Base-by-base conservation (phyloP, 2,888 invertebrate genomes). In the Ligdia adustata region DNA sequence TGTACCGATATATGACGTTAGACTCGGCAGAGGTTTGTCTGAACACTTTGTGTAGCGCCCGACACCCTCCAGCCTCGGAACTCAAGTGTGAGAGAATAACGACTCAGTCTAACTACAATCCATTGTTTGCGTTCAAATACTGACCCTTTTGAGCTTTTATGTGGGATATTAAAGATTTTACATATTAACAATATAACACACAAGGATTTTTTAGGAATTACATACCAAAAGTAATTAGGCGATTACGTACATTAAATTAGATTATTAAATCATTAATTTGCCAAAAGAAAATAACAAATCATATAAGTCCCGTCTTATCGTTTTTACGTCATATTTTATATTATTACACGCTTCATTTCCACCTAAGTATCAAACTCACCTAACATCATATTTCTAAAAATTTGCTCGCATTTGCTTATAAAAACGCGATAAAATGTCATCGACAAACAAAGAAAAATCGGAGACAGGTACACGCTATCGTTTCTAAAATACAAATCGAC, bases 1-100 rank as follows among this genome's bases (percentile, higher is more conserved):
- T 85, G 82, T 82, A 88, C 85, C 85, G 82, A 84, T 82, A 80
- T 76, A 84, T 68, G 76, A 80, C 69, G 73, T 75, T 72, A 64
- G 74, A 66, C 66, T 72, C 66, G 69, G 69, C 72, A 55, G 62
- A 69, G 71, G 75, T 74, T 79, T 75, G 80, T 74, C 72, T 75
- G 76, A 73, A 73, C 65, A 71, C 72, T 76, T 77, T 78, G 78
- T 77, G 64, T 69, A 72, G 70, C 65, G 69, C 57, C 72, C 74
- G 75, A 66, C 72, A 68, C 71, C 66, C 64, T 58, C 55, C 53
- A 64, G 62, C 62, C 55, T 59, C 57, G 68, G 66, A 67, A 64
- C 69, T 66, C 67, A 70, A 69, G 69, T 72, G 77, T 76, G 74
- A 74, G 75, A 75, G 72, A 72, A 66, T 75, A 73, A 74, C 69